These are phyloP conservation scores for Reticulitermes speratus DNA, from an alignment of 1,140 invertebrate species.

Conservation along the genomic window DNA sequence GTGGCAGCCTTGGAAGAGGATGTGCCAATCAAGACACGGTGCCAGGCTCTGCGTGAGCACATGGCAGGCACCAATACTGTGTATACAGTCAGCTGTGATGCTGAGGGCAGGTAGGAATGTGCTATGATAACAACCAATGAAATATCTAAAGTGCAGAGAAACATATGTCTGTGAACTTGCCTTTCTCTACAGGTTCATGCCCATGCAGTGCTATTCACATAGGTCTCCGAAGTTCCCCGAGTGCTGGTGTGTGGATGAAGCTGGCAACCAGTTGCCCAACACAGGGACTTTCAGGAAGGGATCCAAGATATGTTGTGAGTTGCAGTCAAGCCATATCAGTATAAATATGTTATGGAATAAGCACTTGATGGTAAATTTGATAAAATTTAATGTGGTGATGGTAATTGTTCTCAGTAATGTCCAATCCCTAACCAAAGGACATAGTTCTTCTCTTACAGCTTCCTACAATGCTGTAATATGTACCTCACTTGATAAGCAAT, in stretches of 20 bases:
- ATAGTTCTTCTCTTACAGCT: no score
- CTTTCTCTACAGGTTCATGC: constrained; percentile 53
- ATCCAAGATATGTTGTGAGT: constrained; percentile 60
- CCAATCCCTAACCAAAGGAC: neutral
- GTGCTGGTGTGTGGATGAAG: constrained; percentile 86
- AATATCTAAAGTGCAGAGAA: neutral
- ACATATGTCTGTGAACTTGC: neutral
- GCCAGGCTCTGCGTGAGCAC: constrained; percentile 53
- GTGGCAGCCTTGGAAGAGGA: constrained; percentile 39
- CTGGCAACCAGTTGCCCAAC: constrained; percentile 70
- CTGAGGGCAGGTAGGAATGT: constrained; percentile 52
- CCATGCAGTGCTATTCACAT: constrained; percentile 70
- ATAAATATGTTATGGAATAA: no score
- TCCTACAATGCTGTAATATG: no score
- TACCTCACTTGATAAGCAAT: no score
- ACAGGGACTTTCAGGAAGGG: constrained; percentile 64
- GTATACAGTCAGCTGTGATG: constrained; percentile 61
- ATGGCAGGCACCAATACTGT: constrained; percentile 49
- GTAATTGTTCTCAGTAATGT: constrained; percentile 28
- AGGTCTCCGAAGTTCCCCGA: constrained; percentile 41
- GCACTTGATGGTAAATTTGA: neutral
- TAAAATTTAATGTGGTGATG: neutral
- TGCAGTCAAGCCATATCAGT: neutral
- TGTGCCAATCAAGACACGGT: constrained; percentile 54
- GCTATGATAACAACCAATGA: neutral